Evolutionary conservation across 2,797 vertebrate species (phyloP).

Genomic region (Gallinago stenura): DNA sequence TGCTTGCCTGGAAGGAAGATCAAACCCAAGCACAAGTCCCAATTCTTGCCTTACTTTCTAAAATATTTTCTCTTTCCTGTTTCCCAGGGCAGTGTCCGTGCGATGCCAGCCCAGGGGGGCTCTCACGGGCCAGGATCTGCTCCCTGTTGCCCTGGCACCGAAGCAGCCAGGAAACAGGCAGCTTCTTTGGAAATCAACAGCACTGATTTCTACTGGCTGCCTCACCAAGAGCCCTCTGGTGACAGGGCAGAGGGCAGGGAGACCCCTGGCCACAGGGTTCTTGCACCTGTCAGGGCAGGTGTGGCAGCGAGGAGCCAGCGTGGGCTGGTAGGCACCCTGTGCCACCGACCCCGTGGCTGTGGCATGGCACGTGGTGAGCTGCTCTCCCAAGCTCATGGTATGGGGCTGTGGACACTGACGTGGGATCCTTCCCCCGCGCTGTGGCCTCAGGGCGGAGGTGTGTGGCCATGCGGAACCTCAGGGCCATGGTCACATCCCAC

Average conservation of each 20-base stretch:
- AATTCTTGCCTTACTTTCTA: not conserved
- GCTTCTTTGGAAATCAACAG: not conserved
- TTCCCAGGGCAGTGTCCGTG: not conserved
- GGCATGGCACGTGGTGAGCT: rapidly evolving
- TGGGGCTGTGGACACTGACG: rapidly evolving
- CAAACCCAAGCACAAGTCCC: not conserved
- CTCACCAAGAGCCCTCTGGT: not conserved
- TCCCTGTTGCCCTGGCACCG: not conserved
- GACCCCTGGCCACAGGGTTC: not conserved
- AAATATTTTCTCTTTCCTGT: not conserved
- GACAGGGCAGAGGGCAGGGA: not conserved
- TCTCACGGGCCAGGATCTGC: not conserved
- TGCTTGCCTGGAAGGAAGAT: not conserved
- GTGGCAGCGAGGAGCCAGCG: rapidly evolving
- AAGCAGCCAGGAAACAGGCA: not conserved
- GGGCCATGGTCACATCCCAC: not conserved
- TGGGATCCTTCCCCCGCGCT: rapidly evolving
- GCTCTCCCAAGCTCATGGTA: rapidly evolving
- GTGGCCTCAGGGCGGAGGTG: not conserved
- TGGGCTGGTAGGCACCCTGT: not conserved
- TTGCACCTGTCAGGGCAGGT: not conserved
- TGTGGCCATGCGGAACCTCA: rapidly evolving
- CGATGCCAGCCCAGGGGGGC: not conserved
- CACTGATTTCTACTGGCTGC: not conserved
- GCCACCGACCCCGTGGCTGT: not conserved